Evolutionary conservation across 2,113 vertebrate genomes (phyloP).

Genomic region (Rhinoderma darwinii): DNA sequence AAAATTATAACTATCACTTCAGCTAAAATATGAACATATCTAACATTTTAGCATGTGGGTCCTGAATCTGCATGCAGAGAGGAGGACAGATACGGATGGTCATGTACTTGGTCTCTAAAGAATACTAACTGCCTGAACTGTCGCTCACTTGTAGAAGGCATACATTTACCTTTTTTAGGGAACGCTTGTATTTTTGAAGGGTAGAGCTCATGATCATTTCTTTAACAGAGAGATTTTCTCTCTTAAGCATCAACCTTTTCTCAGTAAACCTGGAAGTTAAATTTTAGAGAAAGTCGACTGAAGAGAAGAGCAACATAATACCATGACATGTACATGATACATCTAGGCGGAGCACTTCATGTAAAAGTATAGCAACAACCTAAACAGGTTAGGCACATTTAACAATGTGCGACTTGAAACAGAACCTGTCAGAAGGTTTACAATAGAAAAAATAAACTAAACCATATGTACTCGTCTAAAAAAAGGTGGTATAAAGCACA

Average conservation of each 20-base stretch:
- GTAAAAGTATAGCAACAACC: neutral
- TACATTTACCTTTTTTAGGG: constrained; percentile 63
- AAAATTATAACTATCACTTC: neutral
- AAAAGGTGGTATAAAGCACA: neutral
- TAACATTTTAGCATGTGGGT: neutral
- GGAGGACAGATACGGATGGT: neutral
- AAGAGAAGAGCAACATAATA: constrained; percentile 61
- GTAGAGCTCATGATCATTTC: constrained; percentile 57
- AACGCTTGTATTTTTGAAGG: constrained; percentile 50
- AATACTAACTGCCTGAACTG: constrained; percentile 10
- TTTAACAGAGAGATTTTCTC: constrained; percentile 63
- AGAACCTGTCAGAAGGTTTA: neutral
- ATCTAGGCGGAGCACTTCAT: constrained; percentile 1
- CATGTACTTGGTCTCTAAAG: neutral
- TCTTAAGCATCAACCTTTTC: constrained; percentile 67
- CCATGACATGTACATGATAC: constrained; percentile 45
- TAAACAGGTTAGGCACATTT: neutral
- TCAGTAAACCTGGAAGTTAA: constrained; percentile 68
- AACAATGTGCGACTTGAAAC: neutral
- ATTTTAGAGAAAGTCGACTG: constrained; percentile 66
- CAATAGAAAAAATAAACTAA: neutral
- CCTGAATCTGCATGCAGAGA: constrained; percentile 57
- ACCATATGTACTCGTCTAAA: neutral
- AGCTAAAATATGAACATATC: neutral
- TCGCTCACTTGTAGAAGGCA: constrained; percentile 40